A percentile compares a stretch with the other conserved stretches of the same genome.
phyloP scores from a whole-genome alignment of 2,113 vertebrate genomes.

The Catharus bicknelli region DNA sequence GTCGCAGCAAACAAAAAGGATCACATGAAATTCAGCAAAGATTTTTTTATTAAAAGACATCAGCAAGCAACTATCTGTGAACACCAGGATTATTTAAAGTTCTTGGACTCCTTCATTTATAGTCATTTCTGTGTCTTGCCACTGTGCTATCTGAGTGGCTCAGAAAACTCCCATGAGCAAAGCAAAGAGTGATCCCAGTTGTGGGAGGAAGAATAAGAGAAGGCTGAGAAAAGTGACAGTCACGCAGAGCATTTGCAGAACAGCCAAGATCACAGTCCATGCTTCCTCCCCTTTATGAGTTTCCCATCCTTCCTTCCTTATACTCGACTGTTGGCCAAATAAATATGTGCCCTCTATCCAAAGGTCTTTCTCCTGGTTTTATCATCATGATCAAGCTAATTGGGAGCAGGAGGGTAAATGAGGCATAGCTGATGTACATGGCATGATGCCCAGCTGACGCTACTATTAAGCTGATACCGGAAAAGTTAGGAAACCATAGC shows the following conservation, averaged over 20 bases:
- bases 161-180: slow-evolving; percentile 1
- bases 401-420: slow-evolving; percentile 65
- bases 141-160: neutral
- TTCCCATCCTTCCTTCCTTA: slow-evolving; percentile 59
- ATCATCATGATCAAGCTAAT: slow-evolving; percentile 58
- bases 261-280: slow-evolving; percentile 54
- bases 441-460: slow-evolving; percentile 50
- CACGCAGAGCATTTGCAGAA: slow-evolving; percentile 3
- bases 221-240: slow-evolving; percentile 32
- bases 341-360: slow-evolving; percentile 62
- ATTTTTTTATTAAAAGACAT: neutral
- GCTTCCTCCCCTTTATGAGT: slow-evolving; percentile 57
- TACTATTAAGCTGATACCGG: slow-evolving; percentile 62
- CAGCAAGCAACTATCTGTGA: neutral
- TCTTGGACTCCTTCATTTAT: neutral
- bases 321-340: slow-evolving; percentile 53
- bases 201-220: neutral
- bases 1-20: neutral
- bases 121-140: neutral
- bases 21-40: neutral
- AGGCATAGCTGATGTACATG: slow-evolving; percentile 50
- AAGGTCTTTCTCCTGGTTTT: slow-evolving; percentile 58
- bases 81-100: neutral
- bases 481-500: slow-evolving; percentile 63
- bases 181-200: slow-evolving; percentile 9